These are phyloP conservation scores for Turritopsis rubra DNA, from an alignment of 30 jellyfish, hydroid and myxozoan species.

Conservation along the genomic window DNA sequence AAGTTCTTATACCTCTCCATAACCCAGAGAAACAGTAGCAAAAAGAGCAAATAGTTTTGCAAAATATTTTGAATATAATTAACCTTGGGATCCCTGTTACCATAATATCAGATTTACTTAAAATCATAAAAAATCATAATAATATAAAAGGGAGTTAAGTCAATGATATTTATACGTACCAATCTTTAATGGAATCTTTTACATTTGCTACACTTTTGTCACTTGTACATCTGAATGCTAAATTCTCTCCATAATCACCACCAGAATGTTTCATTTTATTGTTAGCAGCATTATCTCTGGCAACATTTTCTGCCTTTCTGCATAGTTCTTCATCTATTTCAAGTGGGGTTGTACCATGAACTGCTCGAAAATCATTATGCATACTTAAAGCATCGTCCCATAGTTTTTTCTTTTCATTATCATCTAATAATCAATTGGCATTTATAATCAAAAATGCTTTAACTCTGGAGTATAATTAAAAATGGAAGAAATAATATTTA, in stretches of 20 bases:
- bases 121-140: neutral
- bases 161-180: no score
- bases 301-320: conserved; percentile 70
- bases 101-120: no score
- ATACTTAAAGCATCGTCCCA: conserved; percentile 64
- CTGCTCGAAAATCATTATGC: conserved; percentile 70
- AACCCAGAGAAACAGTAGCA: no score
- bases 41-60: neutral
- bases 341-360: conserved; percentile 73
- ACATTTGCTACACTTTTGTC: conserved; percentile 44
- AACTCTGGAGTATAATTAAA: no score
- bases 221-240: conserved; percentile 48
- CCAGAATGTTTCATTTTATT: conserved; percentile 64
- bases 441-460: no score
- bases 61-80: no score
- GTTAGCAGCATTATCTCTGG: conserved; percentile 59
- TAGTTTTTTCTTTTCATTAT: neutral
- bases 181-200: conserved; percentile 45
- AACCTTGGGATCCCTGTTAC: no score
- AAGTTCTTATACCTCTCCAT: no score
- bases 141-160: no score
- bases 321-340: conserved; percentile 60
- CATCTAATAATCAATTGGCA: neutral
- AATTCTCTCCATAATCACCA: conserved; percentile 57
- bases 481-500: neutral